phyloP scores from a whole-genome alignment of 1,140 invertebrate species.

The Drosophila seguyi region DNA sequence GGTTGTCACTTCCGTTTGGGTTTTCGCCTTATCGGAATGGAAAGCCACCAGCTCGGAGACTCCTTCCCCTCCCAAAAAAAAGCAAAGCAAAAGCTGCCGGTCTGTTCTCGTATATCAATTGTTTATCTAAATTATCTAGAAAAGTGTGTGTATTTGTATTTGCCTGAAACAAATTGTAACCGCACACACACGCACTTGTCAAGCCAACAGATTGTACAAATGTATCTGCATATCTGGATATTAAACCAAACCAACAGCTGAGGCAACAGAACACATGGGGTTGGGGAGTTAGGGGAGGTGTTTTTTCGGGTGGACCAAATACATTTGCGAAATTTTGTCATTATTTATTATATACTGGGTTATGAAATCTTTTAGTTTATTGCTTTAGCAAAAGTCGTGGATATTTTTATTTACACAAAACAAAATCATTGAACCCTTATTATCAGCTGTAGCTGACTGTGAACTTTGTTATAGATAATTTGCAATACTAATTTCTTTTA shows the following conservation, averaged over 20 bases:
- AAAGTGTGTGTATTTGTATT: slow-evolving; percentile 38
- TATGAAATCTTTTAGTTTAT: not conserved
- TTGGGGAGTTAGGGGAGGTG: not conserved
- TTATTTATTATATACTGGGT: not conserved
- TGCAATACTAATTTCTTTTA: slow-evolving; percentile 35
- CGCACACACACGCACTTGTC: slow-evolving; percentile 23
- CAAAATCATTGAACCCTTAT: not conserved
- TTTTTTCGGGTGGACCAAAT: not conserved
- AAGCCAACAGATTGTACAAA: slow-evolving; percentile 47
- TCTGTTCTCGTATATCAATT: slow-evolving; percentile 20
- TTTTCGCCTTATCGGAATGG: slow-evolving; percentile 41
- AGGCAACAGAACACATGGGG: not conserved
- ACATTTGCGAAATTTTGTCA: not conserved
- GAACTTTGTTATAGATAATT: slow-evolving; percentile 3
- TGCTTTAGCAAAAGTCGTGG: too few relatives aligned
- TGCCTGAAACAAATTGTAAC: slow-evolving; percentile 59
- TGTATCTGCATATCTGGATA: slow-evolving; percentile 34
- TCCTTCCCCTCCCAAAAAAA: not conserved
- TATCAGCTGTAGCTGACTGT: slow-evolving; percentile 6
- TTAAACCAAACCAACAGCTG: slow-evolving; percentile 9
- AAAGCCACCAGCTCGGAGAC: not conserved
- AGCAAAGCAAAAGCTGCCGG: not conserved
- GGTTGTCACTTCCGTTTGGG: slow-evolving; percentile 58
- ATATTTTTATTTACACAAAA: not conserved
- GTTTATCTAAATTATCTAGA: slow-evolving; percentile 69